Evolutionary conservation across 2,113 vertebrate species (phyloP).

Genomic region (Hippocampus mohnikei): DNA sequence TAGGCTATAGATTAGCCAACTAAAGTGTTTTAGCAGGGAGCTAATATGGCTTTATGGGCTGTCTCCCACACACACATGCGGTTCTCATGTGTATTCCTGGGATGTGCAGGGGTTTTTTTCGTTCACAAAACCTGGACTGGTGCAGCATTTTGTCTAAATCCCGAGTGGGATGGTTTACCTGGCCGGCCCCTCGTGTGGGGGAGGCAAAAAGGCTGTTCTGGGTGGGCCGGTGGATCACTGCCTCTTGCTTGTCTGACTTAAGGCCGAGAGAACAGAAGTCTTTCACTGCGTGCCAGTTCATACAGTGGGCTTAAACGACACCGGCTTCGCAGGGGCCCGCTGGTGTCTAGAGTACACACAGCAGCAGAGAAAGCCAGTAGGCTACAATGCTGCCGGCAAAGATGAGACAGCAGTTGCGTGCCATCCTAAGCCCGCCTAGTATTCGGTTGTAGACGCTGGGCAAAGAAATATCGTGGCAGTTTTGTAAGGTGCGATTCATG

Average conservation of each 20-base stretch:
- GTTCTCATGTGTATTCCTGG: constrained; percentile 54
- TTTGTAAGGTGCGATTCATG: neutral
- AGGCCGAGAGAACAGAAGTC: constrained; percentile 40
- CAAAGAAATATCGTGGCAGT: neutral
- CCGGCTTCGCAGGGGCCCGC: constrained; percentile 44
- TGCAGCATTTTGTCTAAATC: neutral
- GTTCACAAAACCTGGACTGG: constrained; percentile 36
- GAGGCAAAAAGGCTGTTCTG: constrained; percentile 41
- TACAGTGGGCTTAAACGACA: constrained; percentile 47
- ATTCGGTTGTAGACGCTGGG: constrained; percentile 14
- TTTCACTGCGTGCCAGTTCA: constrained; percentile 57
- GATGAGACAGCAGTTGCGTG: constrained; percentile 12
- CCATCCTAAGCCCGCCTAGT: constrained; percentile 18
- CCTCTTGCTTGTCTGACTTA: constrained; percentile 35
- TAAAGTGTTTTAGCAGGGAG: constrained; percentile 48
- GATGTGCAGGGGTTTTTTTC: constrained; percentile 23
- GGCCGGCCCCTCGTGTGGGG: constrained; percentile 32
- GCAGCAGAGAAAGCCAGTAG: constrained; percentile 25
- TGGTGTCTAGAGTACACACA: constrained; percentile 39
- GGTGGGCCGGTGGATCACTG: constrained; percentile 58
- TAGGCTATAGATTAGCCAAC: constrained; percentile 61
- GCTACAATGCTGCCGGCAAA: constrained; percentile 10
- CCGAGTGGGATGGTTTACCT: constrained; percentile 37
- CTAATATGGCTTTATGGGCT: constrained; percentile 50
- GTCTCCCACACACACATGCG: constrained; percentile 56